Conservation (phyloP, 2,113 vertebrate genomes). For the Chrysochloris asiatica region DNA sequence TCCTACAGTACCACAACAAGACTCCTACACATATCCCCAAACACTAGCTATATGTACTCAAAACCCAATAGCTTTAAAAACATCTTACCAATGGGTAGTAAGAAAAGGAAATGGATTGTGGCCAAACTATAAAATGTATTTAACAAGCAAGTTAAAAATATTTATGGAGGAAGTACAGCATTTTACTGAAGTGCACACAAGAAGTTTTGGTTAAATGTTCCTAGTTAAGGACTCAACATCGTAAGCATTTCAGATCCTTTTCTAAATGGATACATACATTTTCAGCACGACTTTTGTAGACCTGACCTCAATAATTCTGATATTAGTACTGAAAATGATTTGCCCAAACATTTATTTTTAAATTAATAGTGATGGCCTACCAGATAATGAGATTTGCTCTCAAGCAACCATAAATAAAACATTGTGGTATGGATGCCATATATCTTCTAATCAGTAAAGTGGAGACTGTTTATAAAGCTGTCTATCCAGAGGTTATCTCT, state of each 20-base stretch:
- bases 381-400: not conserved
- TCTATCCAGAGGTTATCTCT: no score
- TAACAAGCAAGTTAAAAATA: not conserved
- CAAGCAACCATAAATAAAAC: no score
- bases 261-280: not conserved
- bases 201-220: no score
- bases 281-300: not conserved
- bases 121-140: slow-evolving; percentile 18
- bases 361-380: not conserved
- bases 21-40: no score
- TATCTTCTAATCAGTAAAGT: no score
- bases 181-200: not conserved
- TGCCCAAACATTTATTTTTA: not conserved
- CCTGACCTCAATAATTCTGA: not conserved
- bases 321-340: not conserved
- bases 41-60: no score
- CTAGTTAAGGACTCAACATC: not conserved
- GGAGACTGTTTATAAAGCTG: no score
- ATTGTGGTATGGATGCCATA: no score
- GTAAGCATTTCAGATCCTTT: not conserved
- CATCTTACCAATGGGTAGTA: no score
- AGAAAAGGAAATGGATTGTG: no score
- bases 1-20: no score
- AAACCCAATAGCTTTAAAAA: no score
- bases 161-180: not conserved